Evolutionary conservation across 2,113 vertebrate genomes (phyloP), one percentile per base, ranked within the genome.

Genomic region (Sclerurus mexicanus): DNA sequence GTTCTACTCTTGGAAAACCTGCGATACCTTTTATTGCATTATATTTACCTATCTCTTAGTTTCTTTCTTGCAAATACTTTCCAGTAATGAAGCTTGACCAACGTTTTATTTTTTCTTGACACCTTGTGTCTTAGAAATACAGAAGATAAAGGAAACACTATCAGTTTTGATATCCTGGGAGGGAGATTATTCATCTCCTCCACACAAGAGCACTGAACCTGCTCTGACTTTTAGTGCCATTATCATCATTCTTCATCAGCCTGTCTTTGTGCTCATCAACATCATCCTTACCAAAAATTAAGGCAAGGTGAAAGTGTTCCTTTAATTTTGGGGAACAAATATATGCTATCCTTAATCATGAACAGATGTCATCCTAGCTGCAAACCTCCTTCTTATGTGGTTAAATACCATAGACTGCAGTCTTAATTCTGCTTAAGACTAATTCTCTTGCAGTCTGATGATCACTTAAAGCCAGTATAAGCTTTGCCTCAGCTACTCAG

Each of bases 291-390:
- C 31, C 68, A 90, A 95, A 93, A 89, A 90, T 78, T 90, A 92
- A 90, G 35, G 35, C 76, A 95, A 95, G 91, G 95, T 92, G 83
- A 95, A 95, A 93, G 23, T 4, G 39, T 74, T 90, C 68, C 80
- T 93, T 86, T 77, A 77, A 88, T 92, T 94, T 93, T 33, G 52
- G 59, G 72, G 76, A 90, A 95, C 76, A 77, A 90, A 63, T 59
- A 53, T 14, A 9, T 8, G 37, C 55, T 62, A 79, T 47, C 68
- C 84, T 86, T 81, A 96, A 96, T 74, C 76, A 78, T 4, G 56
- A 95, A 9, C 83, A 92, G 91, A 92, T 92, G 92, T 55, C 73
- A 74, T 50, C 30, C 60, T 67, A 35, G 30, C 58, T 55, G 90
- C 58, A 93, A 83, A 67, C 64, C 79, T 77, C 79, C 52, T 73